Base-by-base conservation (phyloP, 2,888 invertebrate species). In the Stenichneumon culpator region DNA sequence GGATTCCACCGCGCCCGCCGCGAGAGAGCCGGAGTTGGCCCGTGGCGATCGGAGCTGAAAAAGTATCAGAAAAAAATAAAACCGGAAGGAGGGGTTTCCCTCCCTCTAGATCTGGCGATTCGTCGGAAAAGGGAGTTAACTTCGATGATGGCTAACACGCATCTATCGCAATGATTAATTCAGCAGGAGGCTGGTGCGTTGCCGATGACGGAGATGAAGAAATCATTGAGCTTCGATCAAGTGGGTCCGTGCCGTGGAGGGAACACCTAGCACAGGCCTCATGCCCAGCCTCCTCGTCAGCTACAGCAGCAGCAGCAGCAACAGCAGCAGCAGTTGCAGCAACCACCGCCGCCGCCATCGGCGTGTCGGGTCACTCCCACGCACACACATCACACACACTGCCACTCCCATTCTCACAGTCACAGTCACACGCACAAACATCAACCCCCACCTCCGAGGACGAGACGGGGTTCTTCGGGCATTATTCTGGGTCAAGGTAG, bases 191-290 rank as follows among this genome's bases (percentile, higher is more conserved):
- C 95, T 89, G 95, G 95, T 80, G 95, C 96, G 87, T 93, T 96
- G 89, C 96, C 96, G 88, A 96, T 96, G 96, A 95, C 96, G 93
- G 96, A 96, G 93, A 94, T 96, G 94, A 95, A 96, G 93, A 96
- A 96, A 94, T 95, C 96, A 87, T 94, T 95, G 90, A 95, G 95
- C 90, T 96, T 95, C 94, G 95, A 96, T 90, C 94, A 94, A 90
- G 91, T 92, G 89, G 95, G 95, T 94, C 93, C 94, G 93, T 94
- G 93, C 94, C 92, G 91, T 93, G 91, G 94, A 84, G 93, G 92
- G 90, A 93, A 92, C 92, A 93, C 93, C 94, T 94, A 94, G 93
- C 94, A 93, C 93, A 93, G 93, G 93, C 93, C 91, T 92, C 93
- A 90, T 90, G 91, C 87, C 90, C 92, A 88, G 88, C 91, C 83